Evolutionary conservation across 2,888 invertebrate genomes (phyloP).

Genomic region (Electrophaes corylata): DNA sequence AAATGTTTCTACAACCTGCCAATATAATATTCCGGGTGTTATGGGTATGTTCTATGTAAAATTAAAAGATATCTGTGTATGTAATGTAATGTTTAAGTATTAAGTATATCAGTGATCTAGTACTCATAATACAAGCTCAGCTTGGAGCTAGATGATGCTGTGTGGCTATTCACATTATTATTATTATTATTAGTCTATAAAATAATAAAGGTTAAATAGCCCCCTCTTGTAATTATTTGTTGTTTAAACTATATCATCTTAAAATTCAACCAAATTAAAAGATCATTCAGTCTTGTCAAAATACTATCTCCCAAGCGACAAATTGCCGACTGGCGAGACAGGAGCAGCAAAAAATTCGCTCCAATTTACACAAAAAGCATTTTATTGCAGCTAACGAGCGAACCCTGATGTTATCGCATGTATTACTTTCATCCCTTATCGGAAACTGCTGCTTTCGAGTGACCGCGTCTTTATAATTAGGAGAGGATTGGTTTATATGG

Average conservation of each 20-base stretch:
- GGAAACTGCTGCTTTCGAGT: slow-evolving; percentile 59
- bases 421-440: slow-evolving; percentile 82
- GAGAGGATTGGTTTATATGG: slow-evolving; percentile 59
- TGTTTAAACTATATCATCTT: not conserved
- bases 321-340: slow-evolving; percentile 73
- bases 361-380: slow-evolving; percentile 68
- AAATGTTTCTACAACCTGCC: no score
- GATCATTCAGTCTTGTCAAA: slow-evolving; percentile 44
- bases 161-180: no score
- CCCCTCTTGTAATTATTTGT: not conserved
- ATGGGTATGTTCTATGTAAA: no score
- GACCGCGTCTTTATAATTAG: slow-evolving; percentile 74
- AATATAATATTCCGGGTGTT: no score
- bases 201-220: no score
- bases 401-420: slow-evolving; percentile 74
- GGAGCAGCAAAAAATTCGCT: slow-evolving; percentile 77
- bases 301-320: slow-evolving; percentile 60
- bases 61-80: no score
- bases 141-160: no score
- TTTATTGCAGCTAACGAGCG: slow-evolving; percentile 78
- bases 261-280: slow-evolving; percentile 31
- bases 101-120: no score
- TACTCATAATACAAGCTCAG: no score
- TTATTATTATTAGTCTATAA: no score
- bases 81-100: no score